Evolutionary conservation across 2,888 invertebrate genomes (phyloP), one percentile per base, ranked within the genome.

Genomic region (Uropetala carovei): DNA sequence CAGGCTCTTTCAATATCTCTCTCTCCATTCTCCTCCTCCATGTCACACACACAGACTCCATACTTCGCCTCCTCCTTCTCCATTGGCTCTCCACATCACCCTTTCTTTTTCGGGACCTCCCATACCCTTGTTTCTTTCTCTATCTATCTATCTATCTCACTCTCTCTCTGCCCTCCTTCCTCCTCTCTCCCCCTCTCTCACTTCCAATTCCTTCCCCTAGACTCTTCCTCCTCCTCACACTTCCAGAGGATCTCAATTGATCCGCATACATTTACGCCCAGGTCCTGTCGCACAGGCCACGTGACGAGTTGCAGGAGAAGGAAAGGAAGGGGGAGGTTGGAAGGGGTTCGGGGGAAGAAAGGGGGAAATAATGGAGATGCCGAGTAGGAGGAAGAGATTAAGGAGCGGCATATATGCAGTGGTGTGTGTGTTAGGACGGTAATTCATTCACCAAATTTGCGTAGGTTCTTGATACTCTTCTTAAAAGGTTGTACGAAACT

Each of bases 191-290:
- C 9, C 7, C 27, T 10, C 64, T 11, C 27, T 82, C 27, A 13
- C 11, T 27, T 27, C 27, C 27, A 22, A 7, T 64, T 5, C 64
- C 22, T 82, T 82, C 82, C 14, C 30, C 2, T 11, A 27, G 0
- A 9, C 59, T 59, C n/a, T 83, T 83, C 56, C 27, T 83, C 16
- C 57, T 11, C 10, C 18, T 43, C n/a, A n/a, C 86, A 60, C 86
- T 0, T 10, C 22, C 11, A 58, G 16, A 58, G 58, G 13, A 43
- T 83, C 56, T 83, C 83, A 11, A 86, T 86, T 5, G 27, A 86
- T 60, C 59, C 27, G 86, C 86, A 86, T 86, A 86, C 86, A 59
- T 86, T 86, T 86, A 30, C 86, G 86, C 30, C 83, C 16, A 8
- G 16, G 43, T 43, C 30, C 9, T 43, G 30, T 43, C 27, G 16